Evolutionary conservation across 2,888 invertebrate species (phyloP).

Genomic region (Melipona beecheii): DNA sequence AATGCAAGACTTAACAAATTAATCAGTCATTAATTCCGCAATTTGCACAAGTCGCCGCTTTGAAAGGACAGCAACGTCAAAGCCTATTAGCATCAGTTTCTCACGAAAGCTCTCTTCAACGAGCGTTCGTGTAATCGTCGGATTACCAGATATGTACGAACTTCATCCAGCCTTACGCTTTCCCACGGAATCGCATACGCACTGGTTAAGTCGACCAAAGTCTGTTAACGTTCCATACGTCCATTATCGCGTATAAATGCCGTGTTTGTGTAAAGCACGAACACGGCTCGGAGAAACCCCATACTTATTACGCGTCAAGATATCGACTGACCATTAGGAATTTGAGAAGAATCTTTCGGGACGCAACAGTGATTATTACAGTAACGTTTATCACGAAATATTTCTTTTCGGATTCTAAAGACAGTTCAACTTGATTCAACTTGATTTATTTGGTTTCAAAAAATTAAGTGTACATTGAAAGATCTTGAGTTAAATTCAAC

Average conservation of each 20-base stretch:
- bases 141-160: constrained; percentile 39
- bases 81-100: background rate
- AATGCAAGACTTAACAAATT: too few species aligned
- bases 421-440: too few species aligned
- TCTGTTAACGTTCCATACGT: constrained; percentile 35
- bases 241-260: constrained; percentile 47
- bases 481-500: background rate
- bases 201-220: constrained; percentile 29
- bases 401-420: background rate
- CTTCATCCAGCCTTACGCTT: constrained; percentile 43
- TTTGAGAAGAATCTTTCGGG: background rate
- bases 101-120: constrained; percentile 8
- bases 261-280: background rate
- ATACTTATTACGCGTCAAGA: background rate
- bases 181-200: constrained; percentile 50
- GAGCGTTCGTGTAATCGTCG: constrained; percentile 40
- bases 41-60: background rate
- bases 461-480: too few species aligned
- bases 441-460: too few species aligned
- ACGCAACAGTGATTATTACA: background rate
- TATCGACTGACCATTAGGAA: background rate
- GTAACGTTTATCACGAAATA: too few species aligned
- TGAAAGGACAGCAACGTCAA: background rate
- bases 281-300: background rate
- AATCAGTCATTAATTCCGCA: too few species aligned